Evolutionary conservation across 2,113 vertebrate genomes (phyloP).

Genomic region (Syrrhaptes paradoxus): DNA sequence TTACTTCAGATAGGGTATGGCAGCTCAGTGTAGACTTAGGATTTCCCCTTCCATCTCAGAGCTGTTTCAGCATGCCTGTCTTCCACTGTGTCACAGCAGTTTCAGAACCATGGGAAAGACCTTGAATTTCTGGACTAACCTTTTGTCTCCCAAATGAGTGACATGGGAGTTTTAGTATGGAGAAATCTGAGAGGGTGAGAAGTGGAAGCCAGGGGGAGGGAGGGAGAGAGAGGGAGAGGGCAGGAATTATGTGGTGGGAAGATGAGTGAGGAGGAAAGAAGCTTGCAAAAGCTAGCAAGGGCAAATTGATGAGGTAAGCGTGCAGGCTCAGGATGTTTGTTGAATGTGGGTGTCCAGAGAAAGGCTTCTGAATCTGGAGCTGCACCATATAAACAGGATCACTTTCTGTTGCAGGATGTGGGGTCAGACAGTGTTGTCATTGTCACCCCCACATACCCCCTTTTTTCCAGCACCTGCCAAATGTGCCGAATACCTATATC

Average conservation of each 20-base stretch:
- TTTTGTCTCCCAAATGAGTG: background rate
- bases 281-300: constrained; percentile 5
- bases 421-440: background rate
- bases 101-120: background rate
- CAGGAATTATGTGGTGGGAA: background rate
- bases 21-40: background rate
- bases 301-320: constrained; percentile 23
- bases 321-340: constrained; percentile 1
- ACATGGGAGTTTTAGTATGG: background rate
- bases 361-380: background rate
- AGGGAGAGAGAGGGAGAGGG: too few relatives aligned
- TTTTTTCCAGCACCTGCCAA: background rate
- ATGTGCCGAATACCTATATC: background rate
- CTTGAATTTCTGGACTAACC: background rate
- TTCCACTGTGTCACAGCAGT: background rate
- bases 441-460: background rate
- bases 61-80: background rate
- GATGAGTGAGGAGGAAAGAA: constrained; percentile 38
- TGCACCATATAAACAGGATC: background rate
- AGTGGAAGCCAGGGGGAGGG: background rate
- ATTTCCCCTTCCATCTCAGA: background rate
- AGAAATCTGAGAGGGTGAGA: constrained; percentile 13
- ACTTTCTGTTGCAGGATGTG: background rate
- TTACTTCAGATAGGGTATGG: background rate
- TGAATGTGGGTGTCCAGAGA: constrained; percentile 27